phyloP scores from a whole-genome alignment of 2,113 vertebrate genomes.

The Vidua macroura region DNA sequence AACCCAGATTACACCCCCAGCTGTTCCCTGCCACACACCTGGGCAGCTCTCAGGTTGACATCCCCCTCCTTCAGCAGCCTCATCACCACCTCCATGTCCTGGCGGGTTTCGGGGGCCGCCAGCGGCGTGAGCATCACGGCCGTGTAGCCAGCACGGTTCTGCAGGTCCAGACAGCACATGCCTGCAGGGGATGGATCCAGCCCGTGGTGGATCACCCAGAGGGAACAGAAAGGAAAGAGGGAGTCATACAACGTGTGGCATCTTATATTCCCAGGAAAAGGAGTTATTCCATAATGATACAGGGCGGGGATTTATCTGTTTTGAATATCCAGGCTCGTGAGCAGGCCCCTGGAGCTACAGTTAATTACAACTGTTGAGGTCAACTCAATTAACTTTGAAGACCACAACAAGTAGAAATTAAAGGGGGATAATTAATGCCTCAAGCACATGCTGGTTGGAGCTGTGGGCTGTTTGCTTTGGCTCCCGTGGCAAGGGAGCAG shows the following conservation, averaged over 20 bases:
- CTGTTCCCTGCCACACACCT: slow-evolving; percentile 70
- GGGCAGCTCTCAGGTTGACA: slow-evolving; percentile 86
- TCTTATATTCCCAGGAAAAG: neutral
- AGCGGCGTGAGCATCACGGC: slow-evolving; percentile 93
- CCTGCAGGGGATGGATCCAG: slow-evolving; percentile 37
- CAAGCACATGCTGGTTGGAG: neutral
- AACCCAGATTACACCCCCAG: neutral
- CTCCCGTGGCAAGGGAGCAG: neutral
- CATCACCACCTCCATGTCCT: slow-evolving; percentile 92
- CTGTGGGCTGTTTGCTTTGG: neutral
- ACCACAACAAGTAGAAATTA: neutral
- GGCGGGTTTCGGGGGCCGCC: slow-evolving; percentile 81
- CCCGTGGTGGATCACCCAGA: fast-evolving
- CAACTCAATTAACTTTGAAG: neutral
- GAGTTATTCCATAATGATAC: neutral
- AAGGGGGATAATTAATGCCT: neutral
- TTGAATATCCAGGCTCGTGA: neutral
- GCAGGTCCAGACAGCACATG: slow-evolving; percentile 81
- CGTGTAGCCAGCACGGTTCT: slow-evolving; percentile 94
- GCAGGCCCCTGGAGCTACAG: neutral
- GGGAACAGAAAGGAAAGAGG: neutral
- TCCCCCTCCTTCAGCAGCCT: slow-evolving; percentile 87
- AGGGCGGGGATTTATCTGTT: neutral
- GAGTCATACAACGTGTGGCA: neutral
- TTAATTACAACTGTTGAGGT: neutral